These are phyloP conservation scores for Argyresthia albistria DNA, from an alignment of 2,888 invertebrate species.

Conservation along the genomic window DNA sequence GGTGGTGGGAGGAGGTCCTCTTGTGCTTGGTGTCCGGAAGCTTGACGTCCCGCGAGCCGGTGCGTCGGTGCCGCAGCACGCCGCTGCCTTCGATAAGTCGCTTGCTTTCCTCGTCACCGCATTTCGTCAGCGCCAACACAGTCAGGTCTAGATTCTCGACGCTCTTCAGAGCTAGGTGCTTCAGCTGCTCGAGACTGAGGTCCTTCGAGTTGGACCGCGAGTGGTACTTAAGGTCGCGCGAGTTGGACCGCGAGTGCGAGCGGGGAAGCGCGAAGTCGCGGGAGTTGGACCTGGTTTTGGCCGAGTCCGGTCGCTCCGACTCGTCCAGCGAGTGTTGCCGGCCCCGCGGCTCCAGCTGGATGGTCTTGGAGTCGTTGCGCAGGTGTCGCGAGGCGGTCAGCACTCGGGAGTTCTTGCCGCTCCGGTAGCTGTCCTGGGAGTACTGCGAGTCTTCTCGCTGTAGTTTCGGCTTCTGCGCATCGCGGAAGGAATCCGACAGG, in stretches of 20 bases:
- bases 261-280: conserved; percentile 26
- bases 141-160: conserved; percentile 58
- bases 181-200: conserved; percentile 56
- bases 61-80: conserved; percentile 72
- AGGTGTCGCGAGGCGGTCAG: conserved; percentile 69
- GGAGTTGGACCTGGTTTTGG: conserved; percentile 26
- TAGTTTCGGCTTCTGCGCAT: conserved; percentile 20
- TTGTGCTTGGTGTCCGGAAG: conserved; percentile 45
- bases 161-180: conserved; percentile 58
- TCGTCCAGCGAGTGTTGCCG: conserved; percentile 49
- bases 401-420: conserved; percentile 45
- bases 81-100: conserved; percentile 51
- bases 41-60: conserved; percentile 70
- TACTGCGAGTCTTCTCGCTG: conserved; percentile 58
- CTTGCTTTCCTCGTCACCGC: conserved; percentile 59
- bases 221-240: conserved; percentile 45
- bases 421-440: conserved; percentile 27
- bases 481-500: conserved; percentile 15
- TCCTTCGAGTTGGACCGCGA: conserved; percentile 69
- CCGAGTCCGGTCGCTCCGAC: conserved; percentile 27
- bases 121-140: conserved; percentile 43
- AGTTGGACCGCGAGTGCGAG: conserved; percentile 34
- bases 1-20: conserved; percentile 62
- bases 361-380: conserved; percentile 76
- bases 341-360: conserved; percentile 73